These are phyloP conservation scores for Brachionus manjavacas DNA, from an alignment of 1,140 invertebrate species.

Conservation along the genomic window DNA sequence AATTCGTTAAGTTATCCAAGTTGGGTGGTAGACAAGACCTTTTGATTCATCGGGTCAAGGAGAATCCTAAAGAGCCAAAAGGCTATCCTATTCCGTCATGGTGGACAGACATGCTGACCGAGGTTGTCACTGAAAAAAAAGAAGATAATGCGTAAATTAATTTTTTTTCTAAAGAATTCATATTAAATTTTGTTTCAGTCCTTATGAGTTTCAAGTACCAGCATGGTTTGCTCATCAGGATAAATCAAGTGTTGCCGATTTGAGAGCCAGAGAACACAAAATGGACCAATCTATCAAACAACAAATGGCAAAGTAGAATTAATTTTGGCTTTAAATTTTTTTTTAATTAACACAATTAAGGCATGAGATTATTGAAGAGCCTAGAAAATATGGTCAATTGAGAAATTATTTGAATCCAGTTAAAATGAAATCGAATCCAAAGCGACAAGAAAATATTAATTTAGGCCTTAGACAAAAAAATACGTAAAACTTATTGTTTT, in stretches of 20 bases:
- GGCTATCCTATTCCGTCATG: conserved; percentile 21
- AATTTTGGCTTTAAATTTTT: background rate
- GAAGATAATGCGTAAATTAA: background rate
- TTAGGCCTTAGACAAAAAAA: background rate
- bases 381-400: conserved; percentile 36
- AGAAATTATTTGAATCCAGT: conserved; percentile 40
- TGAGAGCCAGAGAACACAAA: background rate
- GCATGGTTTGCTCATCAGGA: conserved; percentile 40
- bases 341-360: background rate
- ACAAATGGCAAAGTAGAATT: background rate
- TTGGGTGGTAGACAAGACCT: conserved; percentile 9
- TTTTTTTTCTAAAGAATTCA: no score
- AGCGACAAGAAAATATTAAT: background rate
- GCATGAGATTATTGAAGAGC: conserved; percentile 26
- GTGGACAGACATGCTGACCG: conserved; percentile 32
- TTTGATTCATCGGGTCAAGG: conserved; percentile 10
- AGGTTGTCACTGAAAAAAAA: background rate
- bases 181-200: background rate
- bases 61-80: conserved; percentile 21
- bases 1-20: conserved; percentile 9
- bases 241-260: background rate
- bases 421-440: background rate
- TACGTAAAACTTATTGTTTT: background rate
- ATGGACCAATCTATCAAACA: background rate
- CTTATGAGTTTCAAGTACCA: conserved; percentile 34